A percentile compares a stretch with the other conserved stretches of the same genome.
Evolutionary conservation across 2,888 invertebrate species (phyloP).

Genomic region (Eilema sororculum): DNA sequence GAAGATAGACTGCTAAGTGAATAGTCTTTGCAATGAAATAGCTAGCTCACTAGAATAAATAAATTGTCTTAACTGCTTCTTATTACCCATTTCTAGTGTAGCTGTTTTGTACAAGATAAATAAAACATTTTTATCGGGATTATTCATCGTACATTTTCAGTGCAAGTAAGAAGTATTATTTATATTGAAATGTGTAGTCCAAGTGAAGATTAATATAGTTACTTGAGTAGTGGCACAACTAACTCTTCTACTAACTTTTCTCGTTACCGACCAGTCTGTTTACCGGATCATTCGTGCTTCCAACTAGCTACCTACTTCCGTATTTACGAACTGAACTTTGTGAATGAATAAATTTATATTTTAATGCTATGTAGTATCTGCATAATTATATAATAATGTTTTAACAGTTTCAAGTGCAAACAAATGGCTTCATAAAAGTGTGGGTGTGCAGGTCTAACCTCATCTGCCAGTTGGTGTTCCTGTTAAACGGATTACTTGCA

Average conservation of each 20-base stretch:
- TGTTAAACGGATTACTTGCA: no score
- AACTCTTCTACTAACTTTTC: conserved; percentile 65
- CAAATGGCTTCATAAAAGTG: background rate
- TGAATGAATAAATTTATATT: conserved; percentile 54
- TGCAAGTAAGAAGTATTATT: no score
- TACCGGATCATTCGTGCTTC: conserved; percentile 51
- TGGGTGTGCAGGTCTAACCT: no score
- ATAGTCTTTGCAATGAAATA: background rate
- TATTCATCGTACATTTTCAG: background rate
- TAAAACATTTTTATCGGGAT: background rate
- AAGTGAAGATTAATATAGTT: no score
- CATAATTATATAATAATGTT: background rate
- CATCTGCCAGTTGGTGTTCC: no score
- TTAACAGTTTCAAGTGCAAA: background rate
- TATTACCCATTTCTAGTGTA: background rate
- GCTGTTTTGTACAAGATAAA: background rate
- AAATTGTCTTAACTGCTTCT: background rate
- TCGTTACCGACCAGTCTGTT: conserved; percentile 64
- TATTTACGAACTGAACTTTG: conserved; percentile 44
- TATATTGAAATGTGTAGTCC: no score
- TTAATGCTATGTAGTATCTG: conserved; percentile 36
- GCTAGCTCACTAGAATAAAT: background rate
- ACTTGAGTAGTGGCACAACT: conserved; percentile 41
- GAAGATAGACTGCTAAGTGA: background rate
- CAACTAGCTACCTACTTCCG: conserved; percentile 46